Evolutionary conservation across 2,888 invertebrate genomes (phyloP), one percentile per base, ranked within the genome.

Genomic region (Acleris literana): DNA sequence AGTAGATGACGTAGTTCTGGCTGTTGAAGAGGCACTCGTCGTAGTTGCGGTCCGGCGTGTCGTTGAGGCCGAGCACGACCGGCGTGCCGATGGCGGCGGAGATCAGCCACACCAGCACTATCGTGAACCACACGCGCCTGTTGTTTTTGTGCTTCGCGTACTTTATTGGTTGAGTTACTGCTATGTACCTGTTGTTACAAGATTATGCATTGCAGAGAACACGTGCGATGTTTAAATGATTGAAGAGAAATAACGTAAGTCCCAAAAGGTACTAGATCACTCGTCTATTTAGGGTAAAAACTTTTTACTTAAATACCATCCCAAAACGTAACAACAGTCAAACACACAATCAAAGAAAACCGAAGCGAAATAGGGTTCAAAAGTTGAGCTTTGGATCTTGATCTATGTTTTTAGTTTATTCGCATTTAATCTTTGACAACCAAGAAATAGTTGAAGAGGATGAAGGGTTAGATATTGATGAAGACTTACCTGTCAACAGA

Each of bases 71-170:
- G 74, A 99, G 94, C 58, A 99, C 97, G 75, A 99, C 98, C 55
- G 99, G 99, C 18, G 97, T 96, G 46, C 99, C 99, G 75, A 99
- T 99, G 69, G 98, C 97, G 1, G 97, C 96, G 0, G 92, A 92
- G 85, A 99, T 97, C 75, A 97, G 95, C 99, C 99, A 99, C 60
- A 99, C 99, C 71, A 99, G 93, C 49, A 96, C 96, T 80, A 99
- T 98, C 76, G 99, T 99, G 86, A 98, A 92, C 95, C 97, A 97
- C 54, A 99, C 98, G 69, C 99, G 95, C 62, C 96, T 94, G 92
- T 97, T 98, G 94, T 98, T 99, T 94, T 98, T 98, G 94, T 99
- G 99, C 85, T 98, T 98, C 68, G 99, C 98, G 93, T 99, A 99
- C 90, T 99, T 98, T 86, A 99, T 99, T 80, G 99, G 99, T 87